Conservation (phyloP, 2,888 invertebrate genomes). For the Heliconius charithonia region DNA sequence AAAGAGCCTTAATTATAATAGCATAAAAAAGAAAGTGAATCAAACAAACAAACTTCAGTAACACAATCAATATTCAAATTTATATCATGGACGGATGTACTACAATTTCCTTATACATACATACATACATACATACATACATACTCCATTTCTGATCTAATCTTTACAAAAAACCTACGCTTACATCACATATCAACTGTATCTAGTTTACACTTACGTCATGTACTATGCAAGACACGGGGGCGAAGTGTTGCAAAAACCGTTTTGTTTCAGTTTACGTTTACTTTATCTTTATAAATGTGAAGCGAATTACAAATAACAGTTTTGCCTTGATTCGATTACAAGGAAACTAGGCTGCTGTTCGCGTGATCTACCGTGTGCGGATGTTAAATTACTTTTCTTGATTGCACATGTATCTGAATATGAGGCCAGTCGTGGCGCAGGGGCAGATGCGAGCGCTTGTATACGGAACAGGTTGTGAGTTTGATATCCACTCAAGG, state of each 20-base stretch:
- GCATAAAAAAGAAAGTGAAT: too few relatives aligned
- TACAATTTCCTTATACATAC: background rate
- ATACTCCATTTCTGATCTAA: constrained; percentile 8
- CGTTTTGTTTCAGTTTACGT: background rate
- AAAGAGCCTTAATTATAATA: too few relatives aligned
- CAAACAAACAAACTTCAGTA: background rate
- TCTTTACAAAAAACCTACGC: constrained; percentile 20
- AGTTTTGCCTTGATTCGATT: background rate
- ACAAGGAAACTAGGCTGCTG: constrained; percentile 1
- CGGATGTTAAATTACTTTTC: background rate
- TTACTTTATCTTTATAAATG: background rate
- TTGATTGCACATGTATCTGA: background rate
- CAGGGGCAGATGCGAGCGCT: background rate
- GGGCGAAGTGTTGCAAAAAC: constrained; percentile 11
- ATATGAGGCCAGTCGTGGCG: background rate
- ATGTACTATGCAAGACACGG: constrained; percentile 35
- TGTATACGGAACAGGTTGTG: background rate
- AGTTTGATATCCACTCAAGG: background rate
- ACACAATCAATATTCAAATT: background rate
- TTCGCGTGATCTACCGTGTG: background rate
- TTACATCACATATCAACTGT: constrained; percentile 24
- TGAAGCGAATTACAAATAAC: background rate
- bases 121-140: background rate
- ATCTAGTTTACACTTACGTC: constrained; percentile 38
- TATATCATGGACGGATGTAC: background rate